Percentiles rank a stretch among this genome's conserved stretches.
Evolutionary conservation across 2,888 invertebrate species (phyloP).

Genomic region (Augochlorella aurata): DNA sequence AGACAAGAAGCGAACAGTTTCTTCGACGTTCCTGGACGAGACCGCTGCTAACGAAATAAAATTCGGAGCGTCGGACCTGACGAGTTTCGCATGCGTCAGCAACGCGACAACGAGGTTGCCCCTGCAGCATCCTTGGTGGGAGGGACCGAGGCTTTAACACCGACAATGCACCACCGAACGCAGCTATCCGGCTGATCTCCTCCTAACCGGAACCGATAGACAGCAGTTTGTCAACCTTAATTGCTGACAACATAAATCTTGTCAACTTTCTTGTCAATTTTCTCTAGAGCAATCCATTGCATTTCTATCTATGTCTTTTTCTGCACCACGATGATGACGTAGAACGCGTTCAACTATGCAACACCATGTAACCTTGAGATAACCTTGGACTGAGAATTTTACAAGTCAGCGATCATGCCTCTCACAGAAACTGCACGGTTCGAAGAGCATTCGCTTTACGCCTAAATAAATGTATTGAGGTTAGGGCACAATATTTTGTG

Average conservation of each 20-base stretch:
- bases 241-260: no score
- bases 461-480: neutral
- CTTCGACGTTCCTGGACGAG: neutral
- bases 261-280: no score
- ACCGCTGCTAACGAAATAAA: slow-evolving; percentile 16
- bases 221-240: no score
- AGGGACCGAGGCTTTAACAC: no score
- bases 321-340: neutral
- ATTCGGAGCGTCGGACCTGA: slow-evolving; percentile 28
- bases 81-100: slow-evolving; percentile 6
- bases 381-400: neutral
- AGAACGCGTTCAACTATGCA: neutral
- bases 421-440: neutral
- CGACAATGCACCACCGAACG: no score
- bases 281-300: neutral
- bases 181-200: no score
- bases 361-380: neutral
- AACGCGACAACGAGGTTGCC: neutral
- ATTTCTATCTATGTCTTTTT: neutral
- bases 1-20: neutral
- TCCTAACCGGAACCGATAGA: no score
- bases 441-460: neutral
- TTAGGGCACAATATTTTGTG: neutral
- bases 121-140: neutral
- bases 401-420: neutral